Evolutionary conservation across 2,888 invertebrate species (phyloP).

Genomic region (Aphrophora alni): DNA sequence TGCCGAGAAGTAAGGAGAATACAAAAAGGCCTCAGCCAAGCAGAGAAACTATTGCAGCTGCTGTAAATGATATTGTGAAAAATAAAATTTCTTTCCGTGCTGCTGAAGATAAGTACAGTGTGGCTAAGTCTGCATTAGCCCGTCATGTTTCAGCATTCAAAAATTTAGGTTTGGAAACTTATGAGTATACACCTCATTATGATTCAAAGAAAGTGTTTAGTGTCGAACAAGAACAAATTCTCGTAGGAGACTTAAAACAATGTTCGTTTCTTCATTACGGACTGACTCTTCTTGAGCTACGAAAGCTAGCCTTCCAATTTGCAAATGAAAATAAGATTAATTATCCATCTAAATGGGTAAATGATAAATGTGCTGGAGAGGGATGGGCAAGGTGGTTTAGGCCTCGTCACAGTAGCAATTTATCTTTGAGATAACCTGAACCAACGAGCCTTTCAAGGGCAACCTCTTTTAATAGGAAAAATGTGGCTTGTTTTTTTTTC

Average conservation of each 20-base stretch:
- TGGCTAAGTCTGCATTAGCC: constrained; percentile 12
- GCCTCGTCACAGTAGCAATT: constrained; percentile 30
- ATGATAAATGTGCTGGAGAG: constrained; percentile 38
- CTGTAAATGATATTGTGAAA: no score
- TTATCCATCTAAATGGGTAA: constrained; percentile 28
- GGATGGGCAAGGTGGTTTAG: constrained; percentile 44
- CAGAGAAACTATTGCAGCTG: no score
- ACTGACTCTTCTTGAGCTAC: constrained; percentile 37
- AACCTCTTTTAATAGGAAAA: no score
- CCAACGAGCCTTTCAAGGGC: no score
- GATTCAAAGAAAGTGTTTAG: constrained; percentile 23
- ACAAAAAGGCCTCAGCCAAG: no score
- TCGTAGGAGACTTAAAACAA: constrained; percentile 38
- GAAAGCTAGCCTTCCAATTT: background rate
- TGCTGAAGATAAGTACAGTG: no score
- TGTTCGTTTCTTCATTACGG: constrained; percentile 39
- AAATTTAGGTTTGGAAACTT: constrained; percentile 7
- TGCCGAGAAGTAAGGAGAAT: no score
- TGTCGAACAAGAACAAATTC: constrained; percentile 2
- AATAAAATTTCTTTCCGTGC: no score
- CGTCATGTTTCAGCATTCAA: no score
- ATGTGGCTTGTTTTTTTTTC: no score
- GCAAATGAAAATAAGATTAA: background rate
- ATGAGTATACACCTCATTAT: background rate
- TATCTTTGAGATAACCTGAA: constrained; percentile 38